Evolutionary conservation across 2,888 invertebrate species (phyloP).

Genomic region (Drosophila yooni): DNA sequence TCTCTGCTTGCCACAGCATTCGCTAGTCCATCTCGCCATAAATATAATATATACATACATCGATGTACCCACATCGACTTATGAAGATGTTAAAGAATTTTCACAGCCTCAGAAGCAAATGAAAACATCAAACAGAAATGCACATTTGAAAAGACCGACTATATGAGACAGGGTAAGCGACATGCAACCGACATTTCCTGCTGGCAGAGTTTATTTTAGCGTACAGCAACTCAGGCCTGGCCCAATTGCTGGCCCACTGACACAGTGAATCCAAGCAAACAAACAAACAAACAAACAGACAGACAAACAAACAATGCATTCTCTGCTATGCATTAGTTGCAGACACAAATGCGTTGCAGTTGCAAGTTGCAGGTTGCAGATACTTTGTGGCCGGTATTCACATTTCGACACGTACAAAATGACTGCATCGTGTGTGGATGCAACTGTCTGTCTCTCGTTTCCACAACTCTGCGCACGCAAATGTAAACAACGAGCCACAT

Average conservation of each 20-base stretch:
- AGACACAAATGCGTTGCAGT: conserved; percentile 41
- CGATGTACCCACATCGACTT: conserved; percentile 17
- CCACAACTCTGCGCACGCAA: conserved; percentile 47
- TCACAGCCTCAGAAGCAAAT: conserved; percentile 32
- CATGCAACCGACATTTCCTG: conserved; percentile 64
- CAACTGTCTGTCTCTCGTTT: conserved; percentile 32
- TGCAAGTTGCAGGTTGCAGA: conserved; percentile 41
- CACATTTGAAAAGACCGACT: not conserved
- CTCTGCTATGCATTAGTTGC: conserved; percentile 43
- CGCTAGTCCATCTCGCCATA: conserved; percentile 17
- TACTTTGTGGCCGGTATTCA: conserved; percentile 49
- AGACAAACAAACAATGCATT: conserved; percentile 23
- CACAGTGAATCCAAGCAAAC: conserved; percentile 32
- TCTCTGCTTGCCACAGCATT: conserved; percentile 2
- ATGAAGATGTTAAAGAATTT: conserved; percentile 41
- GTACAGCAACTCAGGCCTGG: conserved; percentile 39
- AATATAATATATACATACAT: not conserved
- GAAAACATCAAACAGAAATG: conserved; percentile 51
- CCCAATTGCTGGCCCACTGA: conserved; percentile 63
- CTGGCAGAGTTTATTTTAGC: conserved; percentile 60
- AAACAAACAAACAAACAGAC: conserved; percentile 17
- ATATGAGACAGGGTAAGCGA: not conserved
- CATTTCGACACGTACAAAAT: conserved; percentile 71
- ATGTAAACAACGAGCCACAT: conserved; percentile 56
- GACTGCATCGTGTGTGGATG: conserved; percentile 36